Evolutionary conservation across 2,888 invertebrate species (phyloP).

Genomic region (Platycnemis pennipes): DNA sequence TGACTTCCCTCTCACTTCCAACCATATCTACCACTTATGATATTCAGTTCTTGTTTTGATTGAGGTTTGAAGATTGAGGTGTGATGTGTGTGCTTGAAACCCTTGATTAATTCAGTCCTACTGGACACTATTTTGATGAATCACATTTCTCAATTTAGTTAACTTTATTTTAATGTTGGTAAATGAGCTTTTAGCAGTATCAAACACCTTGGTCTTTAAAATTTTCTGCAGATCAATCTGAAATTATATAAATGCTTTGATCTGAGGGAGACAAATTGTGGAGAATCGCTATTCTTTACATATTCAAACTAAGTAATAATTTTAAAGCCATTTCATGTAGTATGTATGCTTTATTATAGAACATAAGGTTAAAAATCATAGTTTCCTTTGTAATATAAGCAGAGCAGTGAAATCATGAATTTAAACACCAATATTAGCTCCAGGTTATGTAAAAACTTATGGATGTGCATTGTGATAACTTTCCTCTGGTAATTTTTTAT

Average conservation of each 20-base stretch:
- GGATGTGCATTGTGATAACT: constrained; percentile 37
- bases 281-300: background rate
- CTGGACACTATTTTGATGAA: too few species aligned
- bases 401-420: background rate
- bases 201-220: background rate
- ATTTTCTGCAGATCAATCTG: background rate
- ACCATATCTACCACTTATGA: too few species aligned
- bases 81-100: too few species aligned
- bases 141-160: background rate
- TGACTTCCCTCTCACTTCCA: too few species aligned
- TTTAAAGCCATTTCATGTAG: background rate
- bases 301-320: background rate
- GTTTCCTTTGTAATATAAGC: background rate
- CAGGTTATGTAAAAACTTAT: background rate
- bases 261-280: background rate
- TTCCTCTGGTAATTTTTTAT: constrained; percentile 15
- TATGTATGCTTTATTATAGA: background rate
- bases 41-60: too few species aligned
- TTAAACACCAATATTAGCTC: constrained; percentile 7
- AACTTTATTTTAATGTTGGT: background rate
- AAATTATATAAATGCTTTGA: background rate
- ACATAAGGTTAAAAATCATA: background rate
- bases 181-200: background rate
- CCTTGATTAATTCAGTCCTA: too few species aligned
- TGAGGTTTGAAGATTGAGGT: too few species aligned